A percentile compares a stretch with the other conserved stretches of the same genome.
Evolutionary conservation across 1,140 invertebrate genomes (phyloP).

Genomic region (Pollicipes pollicipes): DNA sequence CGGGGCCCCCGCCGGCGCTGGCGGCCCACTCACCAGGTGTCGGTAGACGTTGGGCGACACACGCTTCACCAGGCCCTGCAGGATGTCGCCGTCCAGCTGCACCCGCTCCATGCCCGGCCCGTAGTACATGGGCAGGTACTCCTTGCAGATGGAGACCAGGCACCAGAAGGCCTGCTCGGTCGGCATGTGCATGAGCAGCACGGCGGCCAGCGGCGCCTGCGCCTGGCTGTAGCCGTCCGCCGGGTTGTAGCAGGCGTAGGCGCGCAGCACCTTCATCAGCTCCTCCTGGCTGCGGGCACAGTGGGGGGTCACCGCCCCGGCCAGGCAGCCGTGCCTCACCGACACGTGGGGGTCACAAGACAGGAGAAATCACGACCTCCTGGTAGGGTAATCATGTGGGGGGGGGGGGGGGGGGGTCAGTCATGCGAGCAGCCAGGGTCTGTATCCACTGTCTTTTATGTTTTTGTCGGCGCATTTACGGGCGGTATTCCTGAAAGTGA

Average conservation of each 20-base stretch:
- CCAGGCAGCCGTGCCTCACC: too few relatives aligned
- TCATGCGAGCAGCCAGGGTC: too few relatives aligned
- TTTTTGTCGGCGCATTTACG: too few relatives aligned
- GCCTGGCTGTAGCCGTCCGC: slow-evolving; percentile 93
- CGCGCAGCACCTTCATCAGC: slow-evolving; percentile 81
- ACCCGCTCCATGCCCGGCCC: slow-evolving; percentile 30
- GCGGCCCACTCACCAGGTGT: slow-evolving; percentile 75
- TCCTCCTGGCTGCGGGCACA: too few relatives aligned
- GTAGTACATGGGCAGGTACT: slow-evolving; percentile 81
- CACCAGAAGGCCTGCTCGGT: slow-evolving; percentile 95
- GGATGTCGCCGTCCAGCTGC: slow-evolving; percentile 82
- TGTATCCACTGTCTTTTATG: too few relatives aligned
- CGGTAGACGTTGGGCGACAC: slow-evolving; percentile 67
- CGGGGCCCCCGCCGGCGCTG: too few relatives aligned
- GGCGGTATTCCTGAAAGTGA: too few relatives aligned
- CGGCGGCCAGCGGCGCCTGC: slow-evolving; percentile 87
- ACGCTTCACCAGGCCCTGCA: slow-evolving; percentile 73
- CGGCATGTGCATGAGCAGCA: slow-evolving; percentile 95
- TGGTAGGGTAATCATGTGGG: too few relatives aligned
- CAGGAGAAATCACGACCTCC: too few relatives aligned
- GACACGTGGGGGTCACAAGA: too few relatives aligned
- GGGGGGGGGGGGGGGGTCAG: too few relatives aligned
- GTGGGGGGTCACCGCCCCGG: too few relatives aligned
- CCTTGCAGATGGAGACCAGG: slow-evolving; percentile 85
- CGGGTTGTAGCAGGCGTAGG: slow-evolving; percentile 81